Conservation (phyloP, 2,797 vertebrate species). For the Adelosebastes latens region DNA sequence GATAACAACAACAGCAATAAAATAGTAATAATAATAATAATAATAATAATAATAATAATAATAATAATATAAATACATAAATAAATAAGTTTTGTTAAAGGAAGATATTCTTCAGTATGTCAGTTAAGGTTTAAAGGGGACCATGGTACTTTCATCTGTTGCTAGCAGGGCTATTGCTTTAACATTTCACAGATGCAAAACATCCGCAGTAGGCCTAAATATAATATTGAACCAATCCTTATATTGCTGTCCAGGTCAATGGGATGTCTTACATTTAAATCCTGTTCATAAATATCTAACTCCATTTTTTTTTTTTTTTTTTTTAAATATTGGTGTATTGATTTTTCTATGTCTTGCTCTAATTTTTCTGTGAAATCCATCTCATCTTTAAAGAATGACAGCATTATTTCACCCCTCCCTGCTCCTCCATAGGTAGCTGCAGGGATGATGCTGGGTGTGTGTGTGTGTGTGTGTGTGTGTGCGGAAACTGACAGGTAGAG, state of each 20-base stretch:
- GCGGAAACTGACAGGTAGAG: conserved; percentile 64
- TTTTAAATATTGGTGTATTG: background rate
- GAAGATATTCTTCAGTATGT: background rate
- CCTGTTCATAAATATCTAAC: no score
- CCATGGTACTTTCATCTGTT: background rate
- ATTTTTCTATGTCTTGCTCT: background rate
- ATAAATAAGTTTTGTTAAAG: background rate
- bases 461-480: conserved; percentile 23
- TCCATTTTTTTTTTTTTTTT: background rate
- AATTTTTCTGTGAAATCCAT: background rate
- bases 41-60: background rate
- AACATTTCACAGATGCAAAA: background rate
- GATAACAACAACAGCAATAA: background rate
- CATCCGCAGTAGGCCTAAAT: background rate
- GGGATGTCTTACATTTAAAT: background rate
- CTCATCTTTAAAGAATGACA: background rate
- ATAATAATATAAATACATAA: background rate
- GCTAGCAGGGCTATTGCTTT: background rate
- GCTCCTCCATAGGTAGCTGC: conserved; percentile 32
- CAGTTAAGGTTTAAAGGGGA: background rate
- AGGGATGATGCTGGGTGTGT: background rate
- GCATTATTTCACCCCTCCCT: conserved; percentile 11
- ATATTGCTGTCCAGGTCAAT: background rate
- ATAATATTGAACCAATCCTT: background rate
- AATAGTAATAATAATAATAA: background rate